Percentiles rank a stretch among this genome's conserved stretches.
phyloP scores from a whole-genome alignment of 2,113 vertebrate species.

The Gavialis gangeticus region DNA sequence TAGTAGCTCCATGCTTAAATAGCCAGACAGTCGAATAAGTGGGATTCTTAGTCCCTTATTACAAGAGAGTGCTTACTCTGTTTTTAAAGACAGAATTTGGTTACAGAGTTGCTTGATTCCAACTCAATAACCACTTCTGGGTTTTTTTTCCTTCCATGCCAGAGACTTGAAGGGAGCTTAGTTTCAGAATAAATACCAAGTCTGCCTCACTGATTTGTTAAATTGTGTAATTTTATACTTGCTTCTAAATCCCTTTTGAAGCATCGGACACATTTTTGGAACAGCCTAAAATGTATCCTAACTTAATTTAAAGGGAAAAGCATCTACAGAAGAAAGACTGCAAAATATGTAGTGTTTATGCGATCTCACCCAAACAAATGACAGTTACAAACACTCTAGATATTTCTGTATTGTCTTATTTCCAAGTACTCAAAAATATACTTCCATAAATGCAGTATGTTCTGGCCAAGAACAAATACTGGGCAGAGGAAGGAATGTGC shows the following conservation, averaged over 20 bases:
- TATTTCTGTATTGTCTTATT: not conserved
- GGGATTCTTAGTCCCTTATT: accelerated
- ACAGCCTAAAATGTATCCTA: constrained; percentile 13
- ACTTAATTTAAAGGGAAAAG: constrained; percentile 5
- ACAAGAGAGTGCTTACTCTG: not conserved
- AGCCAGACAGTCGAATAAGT: accelerated
- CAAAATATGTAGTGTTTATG: not conserved
- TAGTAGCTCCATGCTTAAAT: accelerated
- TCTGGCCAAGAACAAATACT: not conserved
- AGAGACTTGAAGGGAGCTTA: not conserved
- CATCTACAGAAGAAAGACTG: not conserved
- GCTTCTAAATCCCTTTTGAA: not conserved
- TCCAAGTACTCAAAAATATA: not conserved
- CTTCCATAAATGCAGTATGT: not conserved
- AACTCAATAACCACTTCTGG: not conserved
- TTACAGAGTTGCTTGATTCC: not conserved
- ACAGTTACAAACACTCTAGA: not conserved
- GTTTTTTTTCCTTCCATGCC: not conserved
- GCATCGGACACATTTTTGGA: constrained; percentile 6
- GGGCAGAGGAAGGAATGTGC: not conserved
- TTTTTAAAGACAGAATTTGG: not conserved
- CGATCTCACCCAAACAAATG: not conserved
- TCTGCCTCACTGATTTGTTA: not conserved
- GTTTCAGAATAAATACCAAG: not conserved
- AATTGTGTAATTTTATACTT: not conserved